Evolutionary conservation across 2,797 vertebrate species (phyloP).

Genomic region (Tachyglossus aculeatus): DNA sequence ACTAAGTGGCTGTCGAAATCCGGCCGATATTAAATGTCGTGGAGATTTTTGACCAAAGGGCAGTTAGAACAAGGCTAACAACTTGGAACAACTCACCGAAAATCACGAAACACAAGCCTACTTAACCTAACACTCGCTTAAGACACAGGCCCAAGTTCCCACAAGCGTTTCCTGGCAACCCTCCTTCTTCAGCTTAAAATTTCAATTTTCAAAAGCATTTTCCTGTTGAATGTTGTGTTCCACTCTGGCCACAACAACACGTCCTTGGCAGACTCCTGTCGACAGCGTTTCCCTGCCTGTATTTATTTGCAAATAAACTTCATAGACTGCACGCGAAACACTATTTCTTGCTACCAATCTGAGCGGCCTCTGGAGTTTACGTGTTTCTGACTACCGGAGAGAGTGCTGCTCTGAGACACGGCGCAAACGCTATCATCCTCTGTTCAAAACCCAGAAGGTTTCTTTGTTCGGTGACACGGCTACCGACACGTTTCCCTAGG

Average conservation of each 20-base stretch:
- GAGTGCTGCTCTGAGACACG: not conserved
- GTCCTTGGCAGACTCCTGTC: not conserved
- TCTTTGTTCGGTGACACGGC: slow-evolving; percentile 3
- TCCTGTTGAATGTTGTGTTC: slow-evolving; percentile 15
- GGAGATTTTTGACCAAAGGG: not conserved
- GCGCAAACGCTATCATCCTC: not conserved
- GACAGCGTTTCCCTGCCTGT: not conserved
- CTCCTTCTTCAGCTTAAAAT: not conserved
- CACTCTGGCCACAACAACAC: not conserved
- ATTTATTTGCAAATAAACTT: slow-evolving; percentile 25
- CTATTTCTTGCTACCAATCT: slow-evolving; percentile 1
- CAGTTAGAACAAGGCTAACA: slow-evolving; percentile 19
- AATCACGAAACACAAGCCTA: not conserved
- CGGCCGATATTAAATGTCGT: not conserved
- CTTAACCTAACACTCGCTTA: slow-evolving; percentile 10
- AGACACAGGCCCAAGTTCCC: slow-evolving; percentile 6
- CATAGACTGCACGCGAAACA: slow-evolving; percentile 23
- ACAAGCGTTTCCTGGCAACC: not conserved
- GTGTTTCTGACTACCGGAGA: not conserved
- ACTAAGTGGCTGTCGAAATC: not conserved
- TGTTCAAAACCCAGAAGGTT: slow-evolving; percentile 16
- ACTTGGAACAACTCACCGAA: not conserved
- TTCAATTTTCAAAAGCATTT: slow-evolving; percentile 4
- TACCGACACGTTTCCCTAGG: slow-evolving; percentile 4
- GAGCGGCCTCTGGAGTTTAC: slow-evolving; percentile 18